phyloP scores from a whole-genome alignment of 2,888 invertebrate genomes.

The Calliphora vomitoria region DNA sequence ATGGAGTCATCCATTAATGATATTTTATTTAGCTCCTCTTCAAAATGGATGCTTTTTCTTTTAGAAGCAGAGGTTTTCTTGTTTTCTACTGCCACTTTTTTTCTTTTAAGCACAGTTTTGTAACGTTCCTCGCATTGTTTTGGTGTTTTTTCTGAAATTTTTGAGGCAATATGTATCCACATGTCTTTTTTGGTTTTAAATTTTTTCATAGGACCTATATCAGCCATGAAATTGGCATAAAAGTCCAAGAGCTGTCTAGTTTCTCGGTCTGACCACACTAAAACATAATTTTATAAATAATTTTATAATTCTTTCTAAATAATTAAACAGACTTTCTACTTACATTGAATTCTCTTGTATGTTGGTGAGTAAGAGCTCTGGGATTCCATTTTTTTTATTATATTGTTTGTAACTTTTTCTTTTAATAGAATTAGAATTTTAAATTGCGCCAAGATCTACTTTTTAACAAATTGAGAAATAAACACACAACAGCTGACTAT shows the following conservation, averaged over 20 bases:
- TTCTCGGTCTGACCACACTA: neutral
- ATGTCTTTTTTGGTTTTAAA: too few species aligned
- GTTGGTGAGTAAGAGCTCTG: too few species aligned
- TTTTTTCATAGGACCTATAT: too few species aligned
- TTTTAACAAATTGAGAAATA: too few species aligned
- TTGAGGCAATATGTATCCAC: too few species aligned
- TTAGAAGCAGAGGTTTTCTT: slow-evolving; percentile 10
- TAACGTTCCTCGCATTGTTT: slow-evolving; percentile 24
- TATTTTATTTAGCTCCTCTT: slow-evolving; percentile 33
- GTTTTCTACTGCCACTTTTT: slow-evolving; percentile 32
- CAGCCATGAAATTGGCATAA: too few species aligned
- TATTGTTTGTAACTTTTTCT: too few species aligned
- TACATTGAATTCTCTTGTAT: too few species aligned
- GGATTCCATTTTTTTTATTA: too few species aligned
- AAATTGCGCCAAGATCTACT: too few species aligned
- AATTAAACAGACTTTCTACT: neutral
- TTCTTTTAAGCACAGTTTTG: slow-evolving; percentile 6
- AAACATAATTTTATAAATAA: neutral
- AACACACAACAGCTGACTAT: too few species aligned
- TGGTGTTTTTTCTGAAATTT: neutral
- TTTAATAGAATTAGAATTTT: too few species aligned
- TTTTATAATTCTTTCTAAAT: neutral
- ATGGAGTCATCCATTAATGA: slow-evolving; percentile 28
- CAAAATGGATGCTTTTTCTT: slow-evolving; percentile 15
- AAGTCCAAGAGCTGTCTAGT: neutral